Evolutionary conservation across 2,113 vertebrate species (phyloP).

Genomic region (Melanocharis versteri): DNA sequence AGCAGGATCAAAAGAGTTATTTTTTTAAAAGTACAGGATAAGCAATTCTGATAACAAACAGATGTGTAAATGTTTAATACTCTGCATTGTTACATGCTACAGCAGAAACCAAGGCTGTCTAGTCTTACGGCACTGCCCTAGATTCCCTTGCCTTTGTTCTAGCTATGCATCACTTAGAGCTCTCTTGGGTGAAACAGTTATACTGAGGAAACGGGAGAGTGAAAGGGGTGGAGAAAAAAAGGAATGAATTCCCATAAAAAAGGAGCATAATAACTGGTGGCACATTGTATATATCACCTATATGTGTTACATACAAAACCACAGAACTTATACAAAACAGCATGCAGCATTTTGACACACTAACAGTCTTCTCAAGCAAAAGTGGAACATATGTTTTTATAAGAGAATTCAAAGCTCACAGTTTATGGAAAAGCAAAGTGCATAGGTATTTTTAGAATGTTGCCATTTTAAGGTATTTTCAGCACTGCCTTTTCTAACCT

Average conservation of each 20-base stretch:
- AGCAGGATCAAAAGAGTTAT: slow-evolving; percentile 52
- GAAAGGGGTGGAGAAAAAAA: neutral
- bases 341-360: neutral
- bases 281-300: neutral
- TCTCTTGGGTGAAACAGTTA: slow-evolving; percentile 33
- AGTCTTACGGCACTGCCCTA: slow-evolving; percentile 58
- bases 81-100: slow-evolving; percentile 12
- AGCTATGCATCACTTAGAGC: slow-evolving; percentile 31
- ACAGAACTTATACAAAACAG: neutral
- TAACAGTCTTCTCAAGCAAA: neutral
- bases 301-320: neutral
- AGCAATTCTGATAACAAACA: slow-evolving; percentile 68
- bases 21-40: slow-evolving; percentile 62
- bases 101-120: slow-evolving; percentile 19
- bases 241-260: neutral
- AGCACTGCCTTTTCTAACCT: neutral
- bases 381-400: neutral
- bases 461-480: neutral
- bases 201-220: neutral
- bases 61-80: slow-evolving; percentile 65
- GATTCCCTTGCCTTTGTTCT: slow-evolving; percentile 71
- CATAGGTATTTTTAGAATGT: neutral
- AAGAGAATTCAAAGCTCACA: neutral
- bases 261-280: neutral
- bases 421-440: neutral